Percentiles rank a stretch among this genome's conserved stretches.
phyloP scores from a whole-genome alignment of 2,888 invertebrate genomes.

The Idaea biselata region DNA sequence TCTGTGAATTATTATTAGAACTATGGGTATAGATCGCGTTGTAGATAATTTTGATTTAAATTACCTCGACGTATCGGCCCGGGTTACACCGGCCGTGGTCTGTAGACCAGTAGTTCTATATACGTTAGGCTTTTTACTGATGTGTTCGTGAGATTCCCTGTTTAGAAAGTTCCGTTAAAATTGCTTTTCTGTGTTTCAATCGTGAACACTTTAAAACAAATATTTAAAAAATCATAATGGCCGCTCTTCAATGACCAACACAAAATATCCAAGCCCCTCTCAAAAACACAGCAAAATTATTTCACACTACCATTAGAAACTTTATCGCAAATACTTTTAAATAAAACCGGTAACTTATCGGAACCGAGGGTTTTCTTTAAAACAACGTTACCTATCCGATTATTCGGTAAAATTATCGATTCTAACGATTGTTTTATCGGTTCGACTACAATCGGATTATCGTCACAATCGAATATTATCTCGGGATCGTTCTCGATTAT shows the following conservation, averaged over 20 bases:
- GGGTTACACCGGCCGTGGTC: no score
- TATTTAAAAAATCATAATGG: conserved; percentile 6
- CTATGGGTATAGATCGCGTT: no score
- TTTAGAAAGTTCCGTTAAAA: no score
- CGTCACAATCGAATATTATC: conserved; percentile 69
- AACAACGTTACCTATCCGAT: conserved; percentile 31
- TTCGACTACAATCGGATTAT: conserved; percentile 65
- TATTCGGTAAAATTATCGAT: conserved; percentile 24
- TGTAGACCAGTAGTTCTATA: no score
- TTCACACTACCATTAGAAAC: conserved; percentile 42
- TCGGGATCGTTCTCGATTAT: conserved; percentile 75
- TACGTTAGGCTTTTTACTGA: no score
- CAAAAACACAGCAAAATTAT: conserved; percentile 19
- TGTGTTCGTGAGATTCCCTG: no score
- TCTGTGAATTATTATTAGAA: no score
- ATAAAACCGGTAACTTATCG: conserved; percentile 52
- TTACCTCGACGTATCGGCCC: no score
- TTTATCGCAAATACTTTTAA: conserved; percentile 53
- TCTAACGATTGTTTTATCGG: conserved; percentile 34
- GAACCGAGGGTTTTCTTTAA: conserved; percentile 43
- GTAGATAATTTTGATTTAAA: no score
- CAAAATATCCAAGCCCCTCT: conserved; percentile 5
- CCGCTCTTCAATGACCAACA: background rate
- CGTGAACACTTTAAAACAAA: background rate
- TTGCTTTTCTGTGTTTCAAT: no score